Percentiles rank a stretch among this genome's conserved stretches.
Conservation (phyloP, 1,140 invertebrate species). For the Melipona quadrifasciata region DNA sequence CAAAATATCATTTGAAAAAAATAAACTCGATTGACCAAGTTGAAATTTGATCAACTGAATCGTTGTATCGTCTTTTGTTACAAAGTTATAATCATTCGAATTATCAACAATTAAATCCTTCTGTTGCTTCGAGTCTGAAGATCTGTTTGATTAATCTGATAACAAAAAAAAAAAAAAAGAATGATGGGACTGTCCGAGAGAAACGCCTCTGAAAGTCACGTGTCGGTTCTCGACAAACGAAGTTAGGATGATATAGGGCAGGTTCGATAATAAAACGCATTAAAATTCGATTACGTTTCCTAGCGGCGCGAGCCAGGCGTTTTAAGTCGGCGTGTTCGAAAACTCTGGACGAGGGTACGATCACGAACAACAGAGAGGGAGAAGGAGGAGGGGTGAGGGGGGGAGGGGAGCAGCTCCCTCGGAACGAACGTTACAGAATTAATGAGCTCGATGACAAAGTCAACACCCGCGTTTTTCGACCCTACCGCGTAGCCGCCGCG, state of each 20-base stretch:
- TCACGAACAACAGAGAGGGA: constrained; percentile 9
- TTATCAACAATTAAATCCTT: no score
- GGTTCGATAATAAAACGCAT: constrained; percentile 46
- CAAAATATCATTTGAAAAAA: no score
- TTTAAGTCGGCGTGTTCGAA: constrained; percentile 34
- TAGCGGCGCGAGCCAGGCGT: constrained; percentile 1
- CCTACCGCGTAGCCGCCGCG: background rate
- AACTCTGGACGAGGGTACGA: constrained; percentile 17
- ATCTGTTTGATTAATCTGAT: no score
- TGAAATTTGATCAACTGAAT: no score
- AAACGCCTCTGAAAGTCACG: background rate
- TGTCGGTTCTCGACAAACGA: constrained; percentile 30
- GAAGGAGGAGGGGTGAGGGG: no score
- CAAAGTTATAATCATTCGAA: no score
- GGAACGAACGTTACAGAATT: constrained; percentile 50
- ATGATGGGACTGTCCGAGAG: background rate
- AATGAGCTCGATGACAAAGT: constrained; percentile 60
- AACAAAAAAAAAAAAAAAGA: no score
- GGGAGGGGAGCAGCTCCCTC: background rate
- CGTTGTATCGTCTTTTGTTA: no score
- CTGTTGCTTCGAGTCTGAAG: no score
- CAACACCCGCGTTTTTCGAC: constrained; percentile 43
- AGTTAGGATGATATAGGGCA: constrained; percentile 26
- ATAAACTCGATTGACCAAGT: no score
- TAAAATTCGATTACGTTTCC: constrained; percentile 59